Conservation (phyloP, 2,888 invertebrate species). For the Therioaphis trifolii region DNA sequence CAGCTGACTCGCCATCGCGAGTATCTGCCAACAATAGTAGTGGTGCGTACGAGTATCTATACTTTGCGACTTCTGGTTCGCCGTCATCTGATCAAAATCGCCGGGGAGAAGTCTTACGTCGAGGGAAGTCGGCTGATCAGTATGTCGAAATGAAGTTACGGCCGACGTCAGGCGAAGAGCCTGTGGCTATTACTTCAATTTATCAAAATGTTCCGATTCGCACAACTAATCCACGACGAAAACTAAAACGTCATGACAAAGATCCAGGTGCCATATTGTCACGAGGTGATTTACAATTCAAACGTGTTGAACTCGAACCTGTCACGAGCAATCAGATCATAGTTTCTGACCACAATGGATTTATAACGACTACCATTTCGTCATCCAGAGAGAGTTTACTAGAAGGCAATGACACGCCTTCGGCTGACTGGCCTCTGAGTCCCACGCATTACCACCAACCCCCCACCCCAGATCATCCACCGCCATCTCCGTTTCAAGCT, state of each 20-base stretch:
- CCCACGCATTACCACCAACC: slow-evolving; percentile 92
- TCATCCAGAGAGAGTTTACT: slow-evolving; percentile 74
- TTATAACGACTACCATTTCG: slow-evolving; percentile 60
- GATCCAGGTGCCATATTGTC: slow-evolving; percentile 69
- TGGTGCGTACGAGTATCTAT: slow-evolving; percentile 52
- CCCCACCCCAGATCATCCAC: slow-evolving; percentile 93
- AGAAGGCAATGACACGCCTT: slow-evolving; percentile 69
- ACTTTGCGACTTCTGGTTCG: slow-evolving; percentile 53
- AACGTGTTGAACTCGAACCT: slow-evolving; percentile 64
- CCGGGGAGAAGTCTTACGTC: slow-evolving; percentile 70
- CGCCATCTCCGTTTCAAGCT: slow-evolving; percentile 89
- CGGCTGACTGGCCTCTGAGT: slow-evolving; percentile 78
- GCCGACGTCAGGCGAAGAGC: slow-evolving; percentile 50
- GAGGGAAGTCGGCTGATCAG: slow-evolving; percentile 81
- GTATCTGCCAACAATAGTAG: slow-evolving; percentile 13
- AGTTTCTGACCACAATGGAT: slow-evolving; percentile 61
- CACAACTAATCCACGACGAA: slow-evolving; percentile 79
- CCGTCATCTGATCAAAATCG: slow-evolving; percentile 57
- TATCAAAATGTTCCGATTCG: slow-evolving; percentile 80
- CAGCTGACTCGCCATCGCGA: slow-evolving; percentile 44
- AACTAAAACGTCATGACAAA: slow-evolving; percentile 73
- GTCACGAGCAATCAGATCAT: slow-evolving; percentile 63
- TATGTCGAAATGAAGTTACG: slow-evolving; percentile 80
- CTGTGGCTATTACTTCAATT: slow-evolving; percentile 79
- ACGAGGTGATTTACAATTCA: slow-evolving; percentile 66